phyloP scores from a whole-genome alignment of 2,113 vertebrate genomes.

The Uria lomvia region DNA sequence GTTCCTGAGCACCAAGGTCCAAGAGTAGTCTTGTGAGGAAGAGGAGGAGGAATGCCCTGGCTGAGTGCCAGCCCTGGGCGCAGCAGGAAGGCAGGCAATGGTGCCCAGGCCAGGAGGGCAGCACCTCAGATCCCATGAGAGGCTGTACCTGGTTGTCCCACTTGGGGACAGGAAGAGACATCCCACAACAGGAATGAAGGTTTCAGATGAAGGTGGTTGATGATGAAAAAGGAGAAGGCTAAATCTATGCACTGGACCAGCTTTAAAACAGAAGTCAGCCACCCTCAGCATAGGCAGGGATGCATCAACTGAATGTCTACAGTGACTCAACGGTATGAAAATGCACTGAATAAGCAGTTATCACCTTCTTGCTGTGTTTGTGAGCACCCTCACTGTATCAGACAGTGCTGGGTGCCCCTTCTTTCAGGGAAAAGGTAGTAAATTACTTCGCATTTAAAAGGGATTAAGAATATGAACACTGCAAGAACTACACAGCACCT shows the following conservation, averaged over 20 bases:
- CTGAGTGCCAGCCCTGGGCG: neutral
- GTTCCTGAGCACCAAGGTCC: neutral
- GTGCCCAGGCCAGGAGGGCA: neutral
- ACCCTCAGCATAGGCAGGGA: neutral
- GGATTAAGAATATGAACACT: neutral
- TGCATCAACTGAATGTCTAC: neutral
- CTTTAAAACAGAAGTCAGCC: neutral
- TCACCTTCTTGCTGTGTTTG: neutral
- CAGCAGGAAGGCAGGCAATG: neutral
- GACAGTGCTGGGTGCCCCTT: neutral
- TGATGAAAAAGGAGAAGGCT: neutral
- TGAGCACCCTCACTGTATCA: neutral
- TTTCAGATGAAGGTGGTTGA: neutral
- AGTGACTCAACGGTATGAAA: neutral
- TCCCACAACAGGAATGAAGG: neutral
- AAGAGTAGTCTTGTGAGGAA: neutral
- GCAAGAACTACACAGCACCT: neutral
- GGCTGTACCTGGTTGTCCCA: neutral
- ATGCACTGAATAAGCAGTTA: neutral
- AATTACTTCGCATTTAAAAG: neutral
- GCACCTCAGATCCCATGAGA: neutral
- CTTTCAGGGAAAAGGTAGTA: neutral
- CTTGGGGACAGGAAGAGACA: neutral
- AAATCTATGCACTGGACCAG: neutral
- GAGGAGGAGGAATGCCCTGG: accelerated